Evolutionary conservation across 2,113 vertebrate genomes (phyloP).

Genomic region (Pyxicephalus adspersus): DNA sequence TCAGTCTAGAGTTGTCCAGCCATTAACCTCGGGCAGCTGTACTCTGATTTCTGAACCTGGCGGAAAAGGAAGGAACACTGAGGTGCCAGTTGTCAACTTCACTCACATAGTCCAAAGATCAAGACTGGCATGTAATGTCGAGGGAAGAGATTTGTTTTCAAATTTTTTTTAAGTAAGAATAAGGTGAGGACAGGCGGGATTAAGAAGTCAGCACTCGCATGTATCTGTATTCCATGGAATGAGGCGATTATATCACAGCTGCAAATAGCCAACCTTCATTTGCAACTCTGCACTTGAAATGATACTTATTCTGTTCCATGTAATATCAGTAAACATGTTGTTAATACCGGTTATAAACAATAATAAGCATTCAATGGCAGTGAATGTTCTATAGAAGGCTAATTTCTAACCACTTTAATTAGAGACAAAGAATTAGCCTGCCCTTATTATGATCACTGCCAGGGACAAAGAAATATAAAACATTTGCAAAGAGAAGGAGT

Average conservation of each 20-base stretch:
- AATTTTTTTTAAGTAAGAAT: slow-evolving; percentile 51
- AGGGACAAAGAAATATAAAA: no score
- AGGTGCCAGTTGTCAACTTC: slow-evolving; percentile 53
- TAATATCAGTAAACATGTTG: not conserved
- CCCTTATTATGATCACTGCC: no score
- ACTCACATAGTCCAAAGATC: slow-evolving; percentile 50
- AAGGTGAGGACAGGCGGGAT: slow-evolving; percentile 55
- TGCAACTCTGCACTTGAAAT: not conserved
- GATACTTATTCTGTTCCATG: not conserved
- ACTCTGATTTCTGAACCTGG: slow-evolving; percentile 41
- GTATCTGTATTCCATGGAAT: slow-evolving; percentile 23
- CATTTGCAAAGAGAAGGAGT: no score
- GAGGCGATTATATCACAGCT: slow-evolving; percentile 14
- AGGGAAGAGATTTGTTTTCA: slow-evolving; percentile 41
- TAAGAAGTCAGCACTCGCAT: slow-evolving; percentile 42
- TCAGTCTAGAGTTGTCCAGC: slow-evolving; percentile 40
- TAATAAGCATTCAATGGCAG: not conserved
- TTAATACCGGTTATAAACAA: not conserved
- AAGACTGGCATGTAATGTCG: slow-evolving; percentile 37
- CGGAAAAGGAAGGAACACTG: slow-evolving; percentile 44
- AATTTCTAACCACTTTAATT: no score
- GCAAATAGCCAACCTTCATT: not conserved
- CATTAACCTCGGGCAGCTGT: slow-evolving; percentile 49
- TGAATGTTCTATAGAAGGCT: no score
- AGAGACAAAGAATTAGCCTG: no score